A percentile compares a stretch with the other conserved stretches of the same genome.
Evolutionary conservation across 2,113 vertebrate species (phyloP).

Genomic region (Saguinus midas): DNA sequence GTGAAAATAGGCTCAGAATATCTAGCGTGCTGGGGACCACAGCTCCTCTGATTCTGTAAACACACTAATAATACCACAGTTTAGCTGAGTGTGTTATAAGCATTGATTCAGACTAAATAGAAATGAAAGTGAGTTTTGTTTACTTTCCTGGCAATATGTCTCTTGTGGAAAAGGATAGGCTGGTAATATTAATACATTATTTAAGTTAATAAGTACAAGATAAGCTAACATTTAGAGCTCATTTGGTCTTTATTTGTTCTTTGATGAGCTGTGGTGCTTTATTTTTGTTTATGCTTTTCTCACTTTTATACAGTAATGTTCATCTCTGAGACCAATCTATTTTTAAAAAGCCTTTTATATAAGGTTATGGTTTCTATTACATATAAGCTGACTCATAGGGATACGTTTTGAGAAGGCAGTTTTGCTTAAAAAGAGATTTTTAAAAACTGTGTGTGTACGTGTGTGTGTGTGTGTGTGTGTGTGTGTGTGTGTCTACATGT

Average conservation of each 20-base stretch:
- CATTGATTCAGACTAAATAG: not conserved
- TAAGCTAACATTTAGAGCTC: not conserved
- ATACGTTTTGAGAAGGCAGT: conserved; percentile 3
- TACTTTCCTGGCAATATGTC: not conserved
- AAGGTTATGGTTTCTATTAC: not conserved
- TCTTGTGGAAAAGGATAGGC: not conserved
- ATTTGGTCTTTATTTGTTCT: not conserved
- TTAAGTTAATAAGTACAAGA: not conserved
- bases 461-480: not conserved
- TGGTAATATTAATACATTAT: not conserved
- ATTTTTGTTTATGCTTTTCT: not conserved
- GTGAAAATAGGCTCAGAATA: not conserved
- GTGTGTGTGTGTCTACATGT: not conserved
- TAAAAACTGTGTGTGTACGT: not conserved
- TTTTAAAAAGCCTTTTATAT: not conserved
- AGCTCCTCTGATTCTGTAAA: not conserved
- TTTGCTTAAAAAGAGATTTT: not conserved
- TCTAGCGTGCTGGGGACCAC: not conserved
- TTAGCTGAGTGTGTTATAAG: not conserved
- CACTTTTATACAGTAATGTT: not conserved
- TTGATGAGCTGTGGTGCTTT: not conserved
- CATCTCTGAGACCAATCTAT: not conserved
- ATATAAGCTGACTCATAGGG: not conserved
- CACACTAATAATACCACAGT: not conserved
- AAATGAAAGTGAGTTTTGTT: not conserved